Conservation (phyloP, 2,113 vertebrate genomes). For the Tragelaphus strepsiceros region DNA sequence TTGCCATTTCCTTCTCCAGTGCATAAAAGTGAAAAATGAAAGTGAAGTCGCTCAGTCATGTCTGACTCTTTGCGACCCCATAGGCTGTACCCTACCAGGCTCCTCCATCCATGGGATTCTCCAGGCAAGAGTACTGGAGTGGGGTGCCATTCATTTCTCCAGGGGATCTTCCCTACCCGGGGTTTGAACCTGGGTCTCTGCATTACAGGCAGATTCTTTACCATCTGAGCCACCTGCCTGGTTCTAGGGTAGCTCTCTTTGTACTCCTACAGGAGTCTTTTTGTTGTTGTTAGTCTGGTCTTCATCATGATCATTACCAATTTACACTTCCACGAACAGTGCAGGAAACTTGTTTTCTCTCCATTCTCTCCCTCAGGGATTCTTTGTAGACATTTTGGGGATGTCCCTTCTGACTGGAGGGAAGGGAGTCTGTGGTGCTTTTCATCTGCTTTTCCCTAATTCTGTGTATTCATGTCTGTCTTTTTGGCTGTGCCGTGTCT, state of each 20-base stretch:
- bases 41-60: no score
- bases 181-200: not conserved
- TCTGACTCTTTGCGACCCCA: no score
- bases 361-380: not conserved
- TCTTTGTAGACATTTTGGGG: not conserved
- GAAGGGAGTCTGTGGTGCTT: not conserved
- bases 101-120: not conserved
- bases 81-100: no score
- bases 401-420: not conserved
- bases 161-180: not conserved
- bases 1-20: no score
- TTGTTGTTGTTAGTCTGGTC: not conserved
- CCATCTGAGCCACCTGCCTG: not conserved
- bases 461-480: not conserved
- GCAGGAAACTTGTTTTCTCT: not conserved
- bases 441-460: not conserved
- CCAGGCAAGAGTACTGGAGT: not conserved
- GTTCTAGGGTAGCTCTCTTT: not conserved
- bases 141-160: not conserved
- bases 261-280: not conserved
- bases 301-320: not conserved
- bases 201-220: not conserved
- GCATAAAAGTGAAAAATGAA: no score
- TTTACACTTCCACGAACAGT: not conserved
- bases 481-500: not conserved